These are phyloP conservation scores for Syngnathus scovelli DNA, from an alignment of 2,113 vertebrate species.

Conservation along the genomic window DNA sequence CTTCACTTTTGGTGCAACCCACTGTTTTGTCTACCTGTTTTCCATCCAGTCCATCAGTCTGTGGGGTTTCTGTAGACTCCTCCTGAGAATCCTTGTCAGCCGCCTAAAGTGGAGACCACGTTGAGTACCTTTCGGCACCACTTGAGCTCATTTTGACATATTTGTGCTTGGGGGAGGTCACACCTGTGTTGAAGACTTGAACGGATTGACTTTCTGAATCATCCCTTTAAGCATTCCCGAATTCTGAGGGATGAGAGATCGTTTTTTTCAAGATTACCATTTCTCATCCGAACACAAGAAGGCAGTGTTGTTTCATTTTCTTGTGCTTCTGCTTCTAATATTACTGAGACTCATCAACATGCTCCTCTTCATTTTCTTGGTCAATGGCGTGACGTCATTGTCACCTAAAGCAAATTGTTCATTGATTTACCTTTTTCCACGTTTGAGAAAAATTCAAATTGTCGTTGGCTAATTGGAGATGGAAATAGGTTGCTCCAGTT, in stretches of 20 bases:
- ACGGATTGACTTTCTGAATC: slow-evolving; percentile 54
- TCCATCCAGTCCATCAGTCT: not conserved
- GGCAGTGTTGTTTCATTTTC: not conserved
- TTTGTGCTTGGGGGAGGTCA: not conserved
- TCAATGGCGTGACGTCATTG: no score
- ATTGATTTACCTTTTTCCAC: no score
- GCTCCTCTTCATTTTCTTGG: no score
- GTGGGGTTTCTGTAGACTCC: not conserved
- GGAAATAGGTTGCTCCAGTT: no score
- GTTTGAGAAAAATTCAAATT: no score
- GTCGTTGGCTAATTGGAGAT: no score
- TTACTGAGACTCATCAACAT: no score
- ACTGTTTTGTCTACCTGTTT: slow-evolving; percentile 32
- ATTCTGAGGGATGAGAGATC: slow-evolving; percentile 36
- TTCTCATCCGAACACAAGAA: not conserved
- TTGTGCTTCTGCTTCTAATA: not conserved
- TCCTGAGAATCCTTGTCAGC: slow-evolving; percentile 10
- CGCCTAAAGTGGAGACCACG: slow-evolving; percentile 9
- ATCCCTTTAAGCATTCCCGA: slow-evolving; percentile 39
- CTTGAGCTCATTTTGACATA: no score
- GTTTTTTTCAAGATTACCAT: not conserved
- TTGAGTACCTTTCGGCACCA: not conserved
- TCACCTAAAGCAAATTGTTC: no score
- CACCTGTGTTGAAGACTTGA: slow-evolving; percentile 47
- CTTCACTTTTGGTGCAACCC: no score